These are phyloP conservation scores for Eucriotettix oculatus DNA, from an alignment of 2,888 invertebrate species.

Conservation along the genomic window DNA sequence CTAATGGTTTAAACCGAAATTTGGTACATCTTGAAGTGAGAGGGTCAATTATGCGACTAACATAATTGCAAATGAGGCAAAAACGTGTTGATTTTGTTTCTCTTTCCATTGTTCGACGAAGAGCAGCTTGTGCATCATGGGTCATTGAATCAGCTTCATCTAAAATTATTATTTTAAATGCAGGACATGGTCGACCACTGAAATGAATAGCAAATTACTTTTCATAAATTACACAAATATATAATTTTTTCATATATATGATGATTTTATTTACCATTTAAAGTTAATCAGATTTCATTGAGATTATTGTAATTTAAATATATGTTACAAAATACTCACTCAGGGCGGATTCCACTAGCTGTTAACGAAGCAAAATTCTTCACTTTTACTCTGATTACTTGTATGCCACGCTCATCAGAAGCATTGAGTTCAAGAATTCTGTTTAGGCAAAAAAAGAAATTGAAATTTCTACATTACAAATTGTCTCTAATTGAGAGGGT, in stretches of 20 bases:
- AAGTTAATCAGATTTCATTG: neutral
- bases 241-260: too few relatives aligned
- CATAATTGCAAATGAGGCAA: constrained; percentile 96
- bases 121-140: constrained; percentile 84
- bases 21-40: constrained; percentile 96
- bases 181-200: constrained; percentile 75
- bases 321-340: constrained; percentile 33
- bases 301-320: too few relatives aligned
- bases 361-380: constrained; percentile 87
- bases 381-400: constrained; percentile 91
- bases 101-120: constrained; percentile 94
- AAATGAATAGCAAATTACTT: too few relatives aligned
- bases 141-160: constrained; percentile 99
- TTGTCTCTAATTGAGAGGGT: neutral
- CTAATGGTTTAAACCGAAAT: constrained; percentile 87
- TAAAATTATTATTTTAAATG: constrained; percentile 89
- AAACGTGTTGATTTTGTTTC: constrained; percentile 89
- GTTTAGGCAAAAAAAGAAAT: neutral
- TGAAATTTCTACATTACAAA: too few relatives aligned
- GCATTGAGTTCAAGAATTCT: constrained; percentile 92
- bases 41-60: constrained; percentile 93
- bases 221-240: too few relatives aligned
- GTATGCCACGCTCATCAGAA: constrained; percentile 96
- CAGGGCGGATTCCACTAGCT: constrained; percentile 55
- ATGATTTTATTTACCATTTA: neutral